These are phyloP conservation scores for Cheirogaleus major DNA, from an alignment of 2,797 vertebrate species.

Conservation along the genomic window DNA sequence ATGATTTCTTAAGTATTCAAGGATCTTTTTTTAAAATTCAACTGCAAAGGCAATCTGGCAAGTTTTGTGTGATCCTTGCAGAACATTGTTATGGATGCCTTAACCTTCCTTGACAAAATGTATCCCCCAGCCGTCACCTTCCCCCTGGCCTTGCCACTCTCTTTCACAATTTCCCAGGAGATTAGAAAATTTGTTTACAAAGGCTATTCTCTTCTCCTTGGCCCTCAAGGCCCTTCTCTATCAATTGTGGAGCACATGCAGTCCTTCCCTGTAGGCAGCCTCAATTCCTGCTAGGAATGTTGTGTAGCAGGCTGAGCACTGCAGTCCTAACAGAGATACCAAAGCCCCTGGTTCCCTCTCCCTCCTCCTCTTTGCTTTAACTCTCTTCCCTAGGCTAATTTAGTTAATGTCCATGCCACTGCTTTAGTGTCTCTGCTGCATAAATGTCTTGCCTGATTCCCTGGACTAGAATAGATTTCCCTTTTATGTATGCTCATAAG, in stretches of 20 bases:
- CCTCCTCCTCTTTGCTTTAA: neutral
- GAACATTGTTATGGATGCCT: neutral
- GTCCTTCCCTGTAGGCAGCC: neutral
- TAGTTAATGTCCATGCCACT: neutral
- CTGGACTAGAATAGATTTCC: neutral
- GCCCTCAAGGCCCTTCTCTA: neutral
- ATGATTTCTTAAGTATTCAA: slow-evolving; percentile 57
- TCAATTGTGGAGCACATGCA: neutral
- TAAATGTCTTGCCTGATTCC: neutral
- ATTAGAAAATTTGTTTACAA: slow-evolving; percentile 51
- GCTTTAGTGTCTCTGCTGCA: neutral
- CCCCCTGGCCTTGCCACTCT: neutral
- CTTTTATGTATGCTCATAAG: neutral
- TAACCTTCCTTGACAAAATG: neutral
- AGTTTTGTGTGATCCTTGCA: neutral
- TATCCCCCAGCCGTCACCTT: neutral
- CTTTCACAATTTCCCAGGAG: neutral
- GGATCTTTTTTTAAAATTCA: slow-evolving; percentile 36
- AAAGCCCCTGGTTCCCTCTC: neutral
- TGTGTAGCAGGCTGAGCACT: neutral
- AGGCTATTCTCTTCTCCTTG: neutral
- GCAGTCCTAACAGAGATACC: neutral
- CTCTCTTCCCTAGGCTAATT: neutral
- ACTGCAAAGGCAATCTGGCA: neutral
- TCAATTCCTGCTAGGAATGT: slow-evolving; percentile 43